These are phyloP conservation scores for Cheilosia grossa DNA, from an alignment of 2,888 invertebrate species.

Conservation along the genomic window DNA sequence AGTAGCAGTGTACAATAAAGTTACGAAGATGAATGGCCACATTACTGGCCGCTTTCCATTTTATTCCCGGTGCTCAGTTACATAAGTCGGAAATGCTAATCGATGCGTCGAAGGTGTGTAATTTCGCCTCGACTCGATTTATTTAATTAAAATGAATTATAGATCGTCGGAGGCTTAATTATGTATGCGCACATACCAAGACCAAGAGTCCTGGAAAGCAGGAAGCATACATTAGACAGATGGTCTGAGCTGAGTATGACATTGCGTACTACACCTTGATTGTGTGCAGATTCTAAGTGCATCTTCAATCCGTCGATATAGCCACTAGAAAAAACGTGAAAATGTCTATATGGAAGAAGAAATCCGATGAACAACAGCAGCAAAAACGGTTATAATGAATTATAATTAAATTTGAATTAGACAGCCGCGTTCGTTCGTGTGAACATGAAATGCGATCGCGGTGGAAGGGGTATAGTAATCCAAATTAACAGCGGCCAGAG, in stretches of 20 bases:
- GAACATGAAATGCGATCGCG: constrained; percentile 53
- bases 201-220: constrained; percentile 23
- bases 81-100: constrained; percentile 68
- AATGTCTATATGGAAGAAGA: background rate
- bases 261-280: constrained; percentile 35
- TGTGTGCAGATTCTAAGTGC: background rate
- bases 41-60: constrained; percentile 36
- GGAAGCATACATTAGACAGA: constrained; percentile 54
- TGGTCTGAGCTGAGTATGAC: constrained; percentile 32
- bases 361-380: constrained; percentile 1
- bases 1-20: background rate
- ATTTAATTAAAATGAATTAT: constrained; percentile 47
- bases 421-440: constrained; percentile 56
- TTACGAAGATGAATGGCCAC: constrained; percentile 49
- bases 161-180: constrained; percentile 44
- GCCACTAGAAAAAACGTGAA: constrained; percentile 40
- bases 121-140: constrained; percentile 39
- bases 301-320: constrained; percentile 32
- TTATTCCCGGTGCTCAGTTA: constrained; percentile 23
- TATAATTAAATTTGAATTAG: constrained; percentile 75
- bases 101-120: constrained; percentile 54
- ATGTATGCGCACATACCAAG: constrained; percentile 14
- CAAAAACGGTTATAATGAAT: constrained; percentile 74
- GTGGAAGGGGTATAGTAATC: constrained; percentile 28
- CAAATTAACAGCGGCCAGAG: background rate